Conservation (phyloP, 2,888 invertebrate genomes). For the Callimorpha dominula region DNA sequence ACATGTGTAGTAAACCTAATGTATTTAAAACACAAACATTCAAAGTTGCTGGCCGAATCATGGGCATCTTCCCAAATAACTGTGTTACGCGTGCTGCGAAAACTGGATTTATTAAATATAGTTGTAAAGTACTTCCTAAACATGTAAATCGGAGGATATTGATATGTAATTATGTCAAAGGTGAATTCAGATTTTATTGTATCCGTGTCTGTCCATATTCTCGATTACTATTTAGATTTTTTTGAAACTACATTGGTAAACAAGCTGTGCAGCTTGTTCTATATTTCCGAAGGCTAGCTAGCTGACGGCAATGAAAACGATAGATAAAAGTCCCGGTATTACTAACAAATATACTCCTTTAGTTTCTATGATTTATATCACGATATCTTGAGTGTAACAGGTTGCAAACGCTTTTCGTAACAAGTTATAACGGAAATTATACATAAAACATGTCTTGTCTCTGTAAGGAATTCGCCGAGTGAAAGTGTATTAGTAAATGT, state of each 20-base stretch:
- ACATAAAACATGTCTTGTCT: conserved; percentile 16
- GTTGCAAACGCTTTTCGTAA: conserved; percentile 26
- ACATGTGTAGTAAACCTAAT: conserved; percentile 41
- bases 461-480: conserved; percentile 24
- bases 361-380: conserved; percentile 1
- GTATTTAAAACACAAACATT: conserved; percentile 49
- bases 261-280: conserved; percentile 15
- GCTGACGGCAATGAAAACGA: conserved; percentile 29
- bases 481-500: conserved; percentile 41
- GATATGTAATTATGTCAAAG: conserved; percentile 14
- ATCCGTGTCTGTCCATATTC: background rate
- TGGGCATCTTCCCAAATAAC: conserved; percentile 50
- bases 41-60: conserved; percentile 41
- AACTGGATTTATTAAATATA: conserved; percentile 42
- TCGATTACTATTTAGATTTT: conserved; percentile 13
- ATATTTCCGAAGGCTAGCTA: conserved; percentile 28
- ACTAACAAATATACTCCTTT: background rate
- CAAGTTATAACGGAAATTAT: conserved; percentile 35
- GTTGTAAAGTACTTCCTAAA: conserved; percentile 23
- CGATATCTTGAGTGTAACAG: conserved; percentile 14
- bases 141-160: conserved; percentile 26
- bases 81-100: conserved; percentile 27
- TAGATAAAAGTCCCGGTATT: conserved; percentile 23
- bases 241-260: background rate
- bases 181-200: conserved; percentile 17